A percentile compares a stretch with the other conserved stretches of the same genome.
Evolutionary conservation across 2,113 vertebrate genomes (phyloP).

Genomic region (Odontophorus gujanensis): DNA sequence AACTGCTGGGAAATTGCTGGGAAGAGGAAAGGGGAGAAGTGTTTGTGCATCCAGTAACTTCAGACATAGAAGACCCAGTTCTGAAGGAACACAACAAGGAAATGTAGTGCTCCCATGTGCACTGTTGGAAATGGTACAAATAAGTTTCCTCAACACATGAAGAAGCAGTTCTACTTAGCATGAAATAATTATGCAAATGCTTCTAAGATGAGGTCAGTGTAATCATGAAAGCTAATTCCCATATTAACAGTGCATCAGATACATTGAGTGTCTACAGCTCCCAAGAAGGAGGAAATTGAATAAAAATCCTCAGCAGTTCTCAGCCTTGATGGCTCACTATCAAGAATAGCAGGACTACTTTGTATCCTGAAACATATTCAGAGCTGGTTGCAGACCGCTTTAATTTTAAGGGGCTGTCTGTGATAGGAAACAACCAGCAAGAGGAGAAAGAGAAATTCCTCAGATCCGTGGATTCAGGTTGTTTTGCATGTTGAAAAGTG

Average conservation of each 20-base stretch:
- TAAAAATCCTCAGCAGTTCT: not conserved
- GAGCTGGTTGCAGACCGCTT: not conserved
- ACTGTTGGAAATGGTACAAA: not conserved
- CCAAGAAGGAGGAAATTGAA: not conserved
- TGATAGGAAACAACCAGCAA: conserved; percentile 8
- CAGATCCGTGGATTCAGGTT: not conserved
- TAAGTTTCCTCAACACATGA: not conserved
- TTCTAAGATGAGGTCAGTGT: not conserved
- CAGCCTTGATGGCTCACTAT: not conserved
- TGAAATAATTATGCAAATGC: conserved; percentile 21
- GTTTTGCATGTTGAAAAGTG: conserved; percentile 35
- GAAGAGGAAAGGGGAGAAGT: not conserved
- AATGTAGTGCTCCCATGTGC: not conserved
- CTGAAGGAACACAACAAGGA: not conserved
- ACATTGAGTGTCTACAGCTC: not conserved
- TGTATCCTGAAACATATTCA: not conserved
- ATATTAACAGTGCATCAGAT: not conserved
- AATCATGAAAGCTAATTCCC: not conserved
- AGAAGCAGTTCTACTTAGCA: not conserved
- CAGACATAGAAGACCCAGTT: not conserved
- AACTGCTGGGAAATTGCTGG: not conserved
- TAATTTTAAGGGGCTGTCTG: not conserved
- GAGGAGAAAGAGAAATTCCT: conserved; percentile 46
- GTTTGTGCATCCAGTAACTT: fast-evolving
- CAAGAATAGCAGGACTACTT: not conserved